Percentiles rank a stretch among this genome's conserved stretches.
phyloP scores from a whole-genome alignment of 2,113 vertebrate species.

The Siniperca chuatsi region DNA sequence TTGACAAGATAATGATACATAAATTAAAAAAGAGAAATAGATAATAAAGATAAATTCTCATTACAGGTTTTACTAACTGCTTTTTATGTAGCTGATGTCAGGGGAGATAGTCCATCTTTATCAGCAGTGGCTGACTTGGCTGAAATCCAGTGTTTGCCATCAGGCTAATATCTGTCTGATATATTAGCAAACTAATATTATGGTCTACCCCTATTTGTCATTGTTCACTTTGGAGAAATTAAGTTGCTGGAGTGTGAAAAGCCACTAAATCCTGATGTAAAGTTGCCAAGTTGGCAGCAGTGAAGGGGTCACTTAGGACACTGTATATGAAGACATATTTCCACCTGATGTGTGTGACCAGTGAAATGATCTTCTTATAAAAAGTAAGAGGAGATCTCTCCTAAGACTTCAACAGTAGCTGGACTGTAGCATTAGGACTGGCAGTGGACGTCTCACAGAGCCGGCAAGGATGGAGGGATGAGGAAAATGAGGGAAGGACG shows the following conservation, averaged over 20 bases:
- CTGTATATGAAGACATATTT: background rate
- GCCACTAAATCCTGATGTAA: conserved; percentile 34
- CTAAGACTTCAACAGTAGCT: background rate
- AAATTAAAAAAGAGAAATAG: background rate
- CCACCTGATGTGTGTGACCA: background rate
- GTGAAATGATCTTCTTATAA: background rate
- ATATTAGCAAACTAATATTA: conserved; percentile 25
- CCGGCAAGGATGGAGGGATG: conserved; percentile 1
- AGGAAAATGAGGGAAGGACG: background rate
- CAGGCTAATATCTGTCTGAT: conserved; percentile 48
- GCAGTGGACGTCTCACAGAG: background rate
- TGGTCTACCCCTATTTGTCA: conserved; percentile 15
- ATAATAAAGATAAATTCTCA: background rate
- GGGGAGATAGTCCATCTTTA: conserved; percentile 18
- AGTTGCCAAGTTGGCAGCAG: conserved; percentile 14
- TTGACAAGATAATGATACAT: background rate
- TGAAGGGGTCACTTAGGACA: background rate
- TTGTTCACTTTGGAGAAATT: conserved; percentile 28
- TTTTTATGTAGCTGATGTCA: conserved; percentile 29
- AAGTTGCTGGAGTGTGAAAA: conserved; percentile 19
- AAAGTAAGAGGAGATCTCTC: background rate
- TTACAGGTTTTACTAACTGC: conserved; percentile 6
- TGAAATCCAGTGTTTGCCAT: conserved; percentile 13
- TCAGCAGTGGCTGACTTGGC: conserved; percentile 26
- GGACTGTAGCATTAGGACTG: background rate